Evolutionary conservation across 2,888 invertebrate species (phyloP).

Genomic region (Tetramorium bicarinatum): DNA sequence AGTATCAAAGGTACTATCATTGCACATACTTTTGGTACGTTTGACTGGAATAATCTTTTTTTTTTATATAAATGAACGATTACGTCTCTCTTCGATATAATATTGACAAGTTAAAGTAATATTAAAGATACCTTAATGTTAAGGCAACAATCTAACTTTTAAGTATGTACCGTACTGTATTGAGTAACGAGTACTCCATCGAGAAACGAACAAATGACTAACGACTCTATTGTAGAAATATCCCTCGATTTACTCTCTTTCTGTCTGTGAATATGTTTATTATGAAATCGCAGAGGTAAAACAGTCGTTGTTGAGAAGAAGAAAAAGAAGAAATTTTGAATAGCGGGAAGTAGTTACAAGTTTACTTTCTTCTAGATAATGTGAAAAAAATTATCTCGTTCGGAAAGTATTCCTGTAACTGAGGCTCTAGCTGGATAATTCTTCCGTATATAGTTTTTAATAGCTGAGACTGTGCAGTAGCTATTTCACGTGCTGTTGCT

Average conservation of each 20-base stretch:
- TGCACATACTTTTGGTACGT: constrained; percentile 58
- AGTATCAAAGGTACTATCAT: constrained; percentile 60
- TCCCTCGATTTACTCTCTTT: constrained; percentile 71
- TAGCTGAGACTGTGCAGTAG: constrained; percentile 72
- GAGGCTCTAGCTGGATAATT: constrained; percentile 66
- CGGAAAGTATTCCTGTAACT: constrained; percentile 66
- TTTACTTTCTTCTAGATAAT: constrained; percentile 47
- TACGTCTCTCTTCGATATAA: constrained; percentile 58
- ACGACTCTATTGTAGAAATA: constrained; percentile 60
- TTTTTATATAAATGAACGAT: constrained; percentile 63
- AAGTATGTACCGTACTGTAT: constrained; percentile 62
- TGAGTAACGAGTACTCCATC: constrained; percentile 53
- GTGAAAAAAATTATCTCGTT: constrained; percentile 6
- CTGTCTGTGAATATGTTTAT: constrained; percentile 72
- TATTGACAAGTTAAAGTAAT: constrained; percentile 68
- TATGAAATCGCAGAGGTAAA: constrained; percentile 36
- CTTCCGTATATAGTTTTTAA: constrained; percentile 72
- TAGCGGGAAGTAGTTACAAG: constrained; percentile 64
- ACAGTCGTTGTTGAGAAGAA: constrained; percentile 9
- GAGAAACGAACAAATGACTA: constrained; percentile 67
- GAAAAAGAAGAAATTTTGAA: constrained; percentile 48
- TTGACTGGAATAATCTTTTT: constrained; percentile 63
- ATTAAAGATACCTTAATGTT: constrained; percentile 63
- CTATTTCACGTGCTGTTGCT: constrained; percentile 71
- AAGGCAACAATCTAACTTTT: constrained; percentile 70